phyloP scores from a whole-genome alignment of 2,888 invertebrate species.

The Stictocephala bisonia region DNA sequence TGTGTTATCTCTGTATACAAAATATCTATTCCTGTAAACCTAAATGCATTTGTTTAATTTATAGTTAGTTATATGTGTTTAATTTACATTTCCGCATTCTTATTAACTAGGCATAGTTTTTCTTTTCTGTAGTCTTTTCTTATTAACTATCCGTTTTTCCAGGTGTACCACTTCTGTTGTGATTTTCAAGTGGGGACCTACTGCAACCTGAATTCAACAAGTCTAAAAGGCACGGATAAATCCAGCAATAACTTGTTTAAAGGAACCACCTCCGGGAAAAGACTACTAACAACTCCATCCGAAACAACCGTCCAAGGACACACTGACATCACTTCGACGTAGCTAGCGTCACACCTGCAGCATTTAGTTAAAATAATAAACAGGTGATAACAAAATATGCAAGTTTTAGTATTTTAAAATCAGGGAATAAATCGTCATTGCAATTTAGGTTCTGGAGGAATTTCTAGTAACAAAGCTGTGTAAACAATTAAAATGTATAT shows the following conservation, averaged over 20 bases:
- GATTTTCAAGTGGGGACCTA: constrained; percentile 46
- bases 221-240: constrained; percentile 30
- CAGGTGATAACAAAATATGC: too few relatives aligned
- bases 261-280: constrained; percentile 53
- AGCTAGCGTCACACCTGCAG: not conserved
- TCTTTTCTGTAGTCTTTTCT: too few relatives aligned
- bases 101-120: too few relatives aligned
- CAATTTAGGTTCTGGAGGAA: too few relatives aligned
- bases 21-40: too few relatives aligned
- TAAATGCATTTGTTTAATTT: not conserved
- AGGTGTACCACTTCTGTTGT: constrained; percentile 52
- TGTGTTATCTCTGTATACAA: too few relatives aligned
- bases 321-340: constrained; percentile 17
- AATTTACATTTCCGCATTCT: not conserved
- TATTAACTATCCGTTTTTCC: too few relatives aligned
- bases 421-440: too few relatives aligned
- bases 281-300: constrained; percentile 56
- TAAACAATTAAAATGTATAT: too few relatives aligned
- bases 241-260: constrained; percentile 22
- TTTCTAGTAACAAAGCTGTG: too few relatives aligned
- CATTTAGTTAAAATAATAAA: too few relatives aligned
- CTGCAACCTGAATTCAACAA: constrained; percentile 18
- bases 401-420: too few relatives aligned
- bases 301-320: constrained; percentile 39
- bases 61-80: not conserved